phyloP scores from a whole-genome alignment of 2,113 vertebrate genomes.

The Campylorhamphus procurvoides region DNA sequence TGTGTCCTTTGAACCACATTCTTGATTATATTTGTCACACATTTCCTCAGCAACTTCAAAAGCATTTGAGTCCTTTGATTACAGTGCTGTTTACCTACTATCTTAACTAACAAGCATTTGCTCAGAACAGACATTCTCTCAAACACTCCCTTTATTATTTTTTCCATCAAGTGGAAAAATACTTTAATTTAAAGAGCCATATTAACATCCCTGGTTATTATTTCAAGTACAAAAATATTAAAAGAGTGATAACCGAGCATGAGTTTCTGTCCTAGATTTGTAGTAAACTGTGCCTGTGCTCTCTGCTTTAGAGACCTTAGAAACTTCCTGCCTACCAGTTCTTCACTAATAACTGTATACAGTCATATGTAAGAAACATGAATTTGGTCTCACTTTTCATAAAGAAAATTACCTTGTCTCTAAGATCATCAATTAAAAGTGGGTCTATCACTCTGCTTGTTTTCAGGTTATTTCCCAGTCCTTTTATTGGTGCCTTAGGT shows the following conservation, averaged over 20 bases:
- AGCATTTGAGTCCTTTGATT: conserved; percentile 50
- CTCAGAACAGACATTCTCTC: conserved; percentile 25
- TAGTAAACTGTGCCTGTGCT: not conserved
- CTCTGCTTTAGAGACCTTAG: not conserved
- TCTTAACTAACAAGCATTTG: conserved; percentile 20
- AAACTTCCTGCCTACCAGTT: not conserved
- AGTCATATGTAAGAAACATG: not conserved
- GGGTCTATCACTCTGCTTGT: not conserved
- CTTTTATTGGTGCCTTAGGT: not conserved
- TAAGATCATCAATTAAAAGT: not conserved
- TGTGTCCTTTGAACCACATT: conserved; percentile 44
- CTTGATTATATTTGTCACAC: conserved; percentile 43
- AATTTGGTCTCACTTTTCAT: not conserved
- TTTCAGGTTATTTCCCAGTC: not conserved
- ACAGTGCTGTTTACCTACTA: not conserved
- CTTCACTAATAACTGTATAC: not conserved
- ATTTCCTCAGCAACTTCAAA: conserved; percentile 59
- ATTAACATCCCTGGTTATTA: not conserved
- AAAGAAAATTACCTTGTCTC: not conserved
- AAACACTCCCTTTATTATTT: conserved; percentile 24
- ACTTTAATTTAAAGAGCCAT: not conserved
- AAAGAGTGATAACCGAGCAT: not conserved
- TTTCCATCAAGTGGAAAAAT: not conserved
- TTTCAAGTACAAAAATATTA: conserved; percentile 33
- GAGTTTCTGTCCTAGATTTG: not conserved